These are phyloP conservation scores for Julus scandinavius DNA, from an alignment of 2,888 invertebrate genomes.

Conservation along the genomic window DNA sequence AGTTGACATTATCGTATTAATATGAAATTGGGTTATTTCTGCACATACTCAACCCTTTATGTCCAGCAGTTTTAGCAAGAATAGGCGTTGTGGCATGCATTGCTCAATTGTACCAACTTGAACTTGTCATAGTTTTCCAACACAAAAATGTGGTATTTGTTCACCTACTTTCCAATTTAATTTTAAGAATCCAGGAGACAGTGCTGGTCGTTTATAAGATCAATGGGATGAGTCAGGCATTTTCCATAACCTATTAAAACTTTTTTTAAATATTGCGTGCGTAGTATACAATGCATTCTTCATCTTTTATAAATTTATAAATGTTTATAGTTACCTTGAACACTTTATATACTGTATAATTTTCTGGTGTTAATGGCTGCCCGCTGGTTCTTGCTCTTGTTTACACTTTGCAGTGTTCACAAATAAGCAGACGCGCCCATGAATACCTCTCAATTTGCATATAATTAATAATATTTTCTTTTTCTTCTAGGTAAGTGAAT, in stretches of 20 bases:
- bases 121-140: not conserved
- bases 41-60: not conserved
- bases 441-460: not conserved
- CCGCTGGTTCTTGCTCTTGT: not conserved
- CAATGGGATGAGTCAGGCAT: not conserved
- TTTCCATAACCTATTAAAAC: not conserved
- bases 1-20: not conserved
- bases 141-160: not conserved
- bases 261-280: not conserved
- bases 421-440: not conserved
- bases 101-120: not conserved
- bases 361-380: not conserved
- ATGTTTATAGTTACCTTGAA: not conserved
- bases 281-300: too few relatives aligned
- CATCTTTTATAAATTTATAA: not conserved
- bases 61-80: not conserved
- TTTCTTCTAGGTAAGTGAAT: conserved; percentile 40
- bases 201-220: not conserved
- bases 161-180: not conserved
- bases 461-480: not conserved
- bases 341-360: not conserved
- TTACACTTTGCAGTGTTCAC: not conserved
- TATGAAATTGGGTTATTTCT: not conserved
- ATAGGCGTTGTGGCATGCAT: not conserved
- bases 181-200: not conserved